A percentile compares a stretch with the other conserved stretches of the same genome.
These are phyloP conservation scores for Dromaius novaehollandiae DNA, from an alignment of 2,113 vertebrate species.

Conservation along the genomic window DNA sequence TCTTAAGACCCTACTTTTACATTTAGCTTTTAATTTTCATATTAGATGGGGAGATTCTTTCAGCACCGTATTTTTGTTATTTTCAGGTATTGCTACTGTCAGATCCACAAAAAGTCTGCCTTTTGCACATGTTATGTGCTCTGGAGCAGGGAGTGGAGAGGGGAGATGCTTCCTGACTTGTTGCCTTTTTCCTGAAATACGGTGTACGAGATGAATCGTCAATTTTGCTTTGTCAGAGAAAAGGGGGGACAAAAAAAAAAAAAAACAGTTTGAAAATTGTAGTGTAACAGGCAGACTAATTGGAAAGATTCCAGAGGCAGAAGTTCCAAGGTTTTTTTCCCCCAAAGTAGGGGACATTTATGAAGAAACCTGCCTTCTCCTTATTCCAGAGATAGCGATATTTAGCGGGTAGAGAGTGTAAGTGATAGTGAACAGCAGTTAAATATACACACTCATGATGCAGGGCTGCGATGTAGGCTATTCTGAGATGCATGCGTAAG, in stretches of 20 bases:
- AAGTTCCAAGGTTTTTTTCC: not conserved
- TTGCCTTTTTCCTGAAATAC: not conserved
- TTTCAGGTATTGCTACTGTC: rapidly evolving
- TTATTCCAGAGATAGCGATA: not conserved
- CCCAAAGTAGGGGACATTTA: not conserved
- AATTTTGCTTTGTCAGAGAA: not conserved
- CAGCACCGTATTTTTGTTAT: rapidly evolving
- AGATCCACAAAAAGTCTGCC: not conserved
- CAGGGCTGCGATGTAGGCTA: not conserved
- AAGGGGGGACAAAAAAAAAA: not conserved
- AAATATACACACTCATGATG: not conserved
- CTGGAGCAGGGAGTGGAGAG: not conserved
- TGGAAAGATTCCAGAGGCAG: not conserved
- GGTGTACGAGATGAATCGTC: not conserved
- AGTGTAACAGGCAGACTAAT: not conserved
- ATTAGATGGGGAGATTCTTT: not conserved
- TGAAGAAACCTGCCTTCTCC: not conserved
- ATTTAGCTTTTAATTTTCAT: rapidly evolving
- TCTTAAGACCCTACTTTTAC: rapidly evolving
- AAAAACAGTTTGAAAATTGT: rapidly evolving
- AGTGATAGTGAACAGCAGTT: not conserved
- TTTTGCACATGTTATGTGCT: not conserved
- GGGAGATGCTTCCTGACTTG: not conserved
- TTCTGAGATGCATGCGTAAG: not conserved
- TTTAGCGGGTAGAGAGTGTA: not conserved